phyloP scores from a whole-genome alignment of 30 jellyfish, hydroid and myxozoan species.

The Hydractinia echinata region DNA sequence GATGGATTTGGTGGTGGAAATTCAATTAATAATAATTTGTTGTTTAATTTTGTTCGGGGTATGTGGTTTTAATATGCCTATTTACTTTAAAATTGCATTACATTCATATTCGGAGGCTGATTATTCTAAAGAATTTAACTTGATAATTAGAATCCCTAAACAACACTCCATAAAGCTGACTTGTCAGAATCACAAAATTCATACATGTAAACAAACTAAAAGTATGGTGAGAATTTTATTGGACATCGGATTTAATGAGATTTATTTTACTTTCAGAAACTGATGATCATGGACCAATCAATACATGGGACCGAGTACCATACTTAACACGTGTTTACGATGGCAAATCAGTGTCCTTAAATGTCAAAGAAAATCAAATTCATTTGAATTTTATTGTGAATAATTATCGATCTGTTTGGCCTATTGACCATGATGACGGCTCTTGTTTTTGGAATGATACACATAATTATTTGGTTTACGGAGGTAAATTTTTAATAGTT shows the following conservation, averaged over 20 bases:
- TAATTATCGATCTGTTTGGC: conserved; percentile 87
- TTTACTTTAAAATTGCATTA: neutral
- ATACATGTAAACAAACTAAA: no score
- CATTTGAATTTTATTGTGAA: conserved; percentile 48
- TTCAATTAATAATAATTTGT: conserved; percentile 50
- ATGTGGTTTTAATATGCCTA: no score
- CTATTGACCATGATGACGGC: conserved; percentile 97
- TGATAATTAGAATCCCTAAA: neutral
- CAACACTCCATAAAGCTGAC: neutral
- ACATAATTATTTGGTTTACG: conserved; percentile 60
- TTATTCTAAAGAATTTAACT: neutral
- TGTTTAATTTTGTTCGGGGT: conserved; percentile 92
- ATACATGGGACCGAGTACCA: conserved; percentile 95
- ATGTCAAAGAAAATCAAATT: conserved; percentile 57
- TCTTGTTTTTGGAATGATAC: conserved; percentile 89
- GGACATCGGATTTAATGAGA: no score
- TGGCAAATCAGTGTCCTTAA: conserved; percentile 43
- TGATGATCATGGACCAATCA: conserved; percentile 90
- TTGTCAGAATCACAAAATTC: neutral
- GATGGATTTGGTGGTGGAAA: conserved; percentile 99
- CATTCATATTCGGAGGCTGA: neutral
- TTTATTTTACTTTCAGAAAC: conserved; percentile 20
- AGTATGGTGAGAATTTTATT: no score
- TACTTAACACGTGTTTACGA: conserved; percentile 67
- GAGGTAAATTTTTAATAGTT: conserved; percentile 35